A percentile compares a stretch with the other conserved stretches of the same genome.
These are phyloP conservation scores for Macrobrachium nipponense DNA, from an alignment of 1,140 invertebrate genomes.

Conservation along the genomic window DNA sequence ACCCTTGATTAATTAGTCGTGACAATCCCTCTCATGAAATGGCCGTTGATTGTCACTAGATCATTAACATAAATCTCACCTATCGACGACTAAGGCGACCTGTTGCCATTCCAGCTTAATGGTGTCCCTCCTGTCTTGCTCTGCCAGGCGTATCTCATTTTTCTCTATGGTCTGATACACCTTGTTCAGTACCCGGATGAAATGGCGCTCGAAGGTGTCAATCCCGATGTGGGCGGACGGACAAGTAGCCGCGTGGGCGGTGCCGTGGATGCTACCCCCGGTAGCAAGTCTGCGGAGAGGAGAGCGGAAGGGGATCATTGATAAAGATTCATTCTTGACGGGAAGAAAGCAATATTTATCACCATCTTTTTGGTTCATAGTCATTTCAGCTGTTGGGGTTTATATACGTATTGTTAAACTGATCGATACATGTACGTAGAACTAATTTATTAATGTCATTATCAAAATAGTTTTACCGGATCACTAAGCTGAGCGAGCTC, in stretches of 20 bases:
- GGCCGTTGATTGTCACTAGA: no score
- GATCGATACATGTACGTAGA: no score
- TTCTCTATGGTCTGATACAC: constrained; percentile 72
- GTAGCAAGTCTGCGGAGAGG: not conserved
- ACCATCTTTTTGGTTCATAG: no score
- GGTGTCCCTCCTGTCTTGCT: constrained; percentile 73
- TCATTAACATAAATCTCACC: constrained; percentile 63
- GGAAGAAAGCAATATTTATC: no score
- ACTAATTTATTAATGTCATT: no score
- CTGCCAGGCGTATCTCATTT: constrained; percentile 72
- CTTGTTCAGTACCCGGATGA: constrained; percentile 17
- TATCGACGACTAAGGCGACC: constrained; percentile 74
- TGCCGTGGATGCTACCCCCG: not conserved
- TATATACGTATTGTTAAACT: no score
- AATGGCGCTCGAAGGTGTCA: constrained; percentile 69
- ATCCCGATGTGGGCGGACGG: constrained; percentile 10
- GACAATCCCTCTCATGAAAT: not conserved
- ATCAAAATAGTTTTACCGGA: no score
- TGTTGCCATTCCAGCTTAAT: constrained; percentile 75
- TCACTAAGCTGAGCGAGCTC: no score
- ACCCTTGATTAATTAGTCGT: not conserved
- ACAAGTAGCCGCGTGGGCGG: not conserved
- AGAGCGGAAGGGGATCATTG: not conserved
- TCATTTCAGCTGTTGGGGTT: no score
- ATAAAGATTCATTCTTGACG: no score